Base-by-base conservation (phyloP, 2,888 invertebrate species). In the Pecten maximus region DNA sequence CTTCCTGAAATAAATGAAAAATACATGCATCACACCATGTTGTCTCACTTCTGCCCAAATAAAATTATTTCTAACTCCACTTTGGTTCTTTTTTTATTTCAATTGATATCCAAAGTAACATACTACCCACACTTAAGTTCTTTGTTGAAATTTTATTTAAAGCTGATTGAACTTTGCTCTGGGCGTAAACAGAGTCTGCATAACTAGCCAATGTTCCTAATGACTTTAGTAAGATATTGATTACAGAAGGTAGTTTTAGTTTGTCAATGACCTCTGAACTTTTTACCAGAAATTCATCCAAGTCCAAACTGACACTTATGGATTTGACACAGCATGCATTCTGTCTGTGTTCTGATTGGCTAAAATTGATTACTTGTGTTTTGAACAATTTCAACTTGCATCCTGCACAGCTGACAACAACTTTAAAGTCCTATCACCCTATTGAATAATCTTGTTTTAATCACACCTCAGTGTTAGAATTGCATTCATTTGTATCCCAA, bases 21-120 rank as follows among this genome's bases (percentile, higher is more conserved):
- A 74, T 74, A 74, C 74, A 74, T 74, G 74, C 74, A 74, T 74
- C 74, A 35, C 74, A 74, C 74, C 74, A 74, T 74, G 74, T 74
- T 74, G 74, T 74, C 74, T 74, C 28, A 10, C 74, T 74, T 28
- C 74, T 15, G 74, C 28, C 8, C 3, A 35, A 8, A 74, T 74
- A 74, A 28, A 74, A 74, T 74, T 74, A 74, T 74, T 35, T 74
- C 35, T 74, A 74, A 35, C 74, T 74, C 35, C 74, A 35, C 35
- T 35, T 74, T 3, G 28, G 74, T 28, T 74, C 35, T 74, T 74
- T 74, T 44, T 74, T 74, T 35, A 74, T 74, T 74, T 74, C 74
- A 35, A 74, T 74, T 74, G 28, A 35, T 35, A 23, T 74, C 74
- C 28, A 74, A 15, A 2, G 35, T 74, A 74, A 35, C 74, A 74